phyloP scores from a whole-genome alignment of 2,797 vertebrate genomes.

The Pseudomugil gertrudae region DNA sequence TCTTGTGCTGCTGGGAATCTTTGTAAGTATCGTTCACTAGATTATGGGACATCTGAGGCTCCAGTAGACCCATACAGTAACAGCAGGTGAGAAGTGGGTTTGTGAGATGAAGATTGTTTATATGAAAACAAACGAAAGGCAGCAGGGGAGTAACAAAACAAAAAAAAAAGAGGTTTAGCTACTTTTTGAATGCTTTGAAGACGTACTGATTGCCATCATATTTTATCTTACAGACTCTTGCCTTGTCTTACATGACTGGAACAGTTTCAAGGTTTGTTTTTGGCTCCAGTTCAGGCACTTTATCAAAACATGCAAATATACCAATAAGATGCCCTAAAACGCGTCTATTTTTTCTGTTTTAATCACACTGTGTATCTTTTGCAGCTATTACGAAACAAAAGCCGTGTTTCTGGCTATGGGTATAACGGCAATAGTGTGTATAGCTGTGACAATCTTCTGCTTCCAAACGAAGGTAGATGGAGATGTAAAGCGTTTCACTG shows the following conservation, averaged over 20 bases:
- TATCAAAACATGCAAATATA: background rate
- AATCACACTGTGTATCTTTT: conserved; percentile 24
- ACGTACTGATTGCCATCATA: background rate
- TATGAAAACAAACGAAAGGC: background rate
- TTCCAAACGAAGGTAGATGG: conserved; percentile 94
- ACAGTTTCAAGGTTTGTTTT: conserved; percentile 89
- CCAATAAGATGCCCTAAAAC: background rate
- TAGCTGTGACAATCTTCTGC: conserved; percentile 94
- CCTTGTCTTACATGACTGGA: conserved; percentile 93
- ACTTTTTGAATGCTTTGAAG: background rate
- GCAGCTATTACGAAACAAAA: conserved; percentile 86
- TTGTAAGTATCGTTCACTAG: conserved; percentile 85
- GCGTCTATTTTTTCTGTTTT: conserved; percentile 8
- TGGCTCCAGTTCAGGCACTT: background rate
- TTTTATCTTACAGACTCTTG: conserved; percentile 85
- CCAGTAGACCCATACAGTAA: background rate
- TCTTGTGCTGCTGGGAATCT: conserved; percentile 87
- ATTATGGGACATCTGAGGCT: background rate
- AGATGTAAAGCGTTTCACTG: conserved; percentile 41
- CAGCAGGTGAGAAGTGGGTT: background rate
- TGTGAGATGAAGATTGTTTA: background rate
- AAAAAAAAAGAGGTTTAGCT: background rate
- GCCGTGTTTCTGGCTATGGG: conserved; percentile 90
- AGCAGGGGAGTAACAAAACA: background rate
- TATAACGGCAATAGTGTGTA: conserved; percentile 90